Evolutionary conservation across 2,888 invertebrate genomes (phyloP).

Genomic region (Papilio demoleus): DNA sequence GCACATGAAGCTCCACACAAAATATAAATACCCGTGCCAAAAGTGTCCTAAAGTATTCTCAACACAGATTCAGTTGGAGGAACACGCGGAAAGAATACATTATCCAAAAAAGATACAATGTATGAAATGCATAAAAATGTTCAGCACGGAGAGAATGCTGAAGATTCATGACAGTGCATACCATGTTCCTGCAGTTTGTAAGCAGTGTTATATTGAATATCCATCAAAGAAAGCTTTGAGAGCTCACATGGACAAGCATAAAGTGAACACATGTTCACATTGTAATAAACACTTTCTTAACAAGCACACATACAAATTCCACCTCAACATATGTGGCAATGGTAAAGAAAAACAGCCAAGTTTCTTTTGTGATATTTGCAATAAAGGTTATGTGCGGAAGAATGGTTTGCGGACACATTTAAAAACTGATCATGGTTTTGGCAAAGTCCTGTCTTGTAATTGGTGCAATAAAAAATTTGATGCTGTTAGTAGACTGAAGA

Average conservation of each 20-base stretch:
- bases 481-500: conserved; percentile 63
- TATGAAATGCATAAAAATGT: conserved; percentile 63
- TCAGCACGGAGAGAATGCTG: conserved; percentile 63
- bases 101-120: conserved; percentile 64
- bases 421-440: conserved; percentile 64
- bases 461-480: conserved; percentile 73
- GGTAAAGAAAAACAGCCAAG: conserved; percentile 48
- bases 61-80: conserved; percentile 53
- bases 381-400: conserved; percentile 64
- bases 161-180: conserved; percentile 59
- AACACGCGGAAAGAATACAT: conserved; percentile 65
- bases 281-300: conserved; percentile 64
- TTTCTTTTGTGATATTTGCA: conserved; percentile 70
- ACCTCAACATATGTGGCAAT: conserved; percentile 63
- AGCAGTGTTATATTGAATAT: conserved; percentile 62
- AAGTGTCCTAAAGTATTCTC: conserved; percentile 64
- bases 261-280: conserved; percentile 56
- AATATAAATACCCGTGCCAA: conserved; percentile 54
- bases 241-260: conserved; percentile 65
- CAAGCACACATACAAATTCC: conserved; percentile 59
- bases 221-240: conserved; percentile 62
- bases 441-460: conserved; percentile 58
- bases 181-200: conserved; percentile 63
- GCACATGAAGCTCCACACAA: conserved; percentile 60
- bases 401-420: conserved; percentile 45